phyloP scores from a whole-genome alignment of 2,797 vertebrate species.

The Podarcis lilfordi region DNA sequence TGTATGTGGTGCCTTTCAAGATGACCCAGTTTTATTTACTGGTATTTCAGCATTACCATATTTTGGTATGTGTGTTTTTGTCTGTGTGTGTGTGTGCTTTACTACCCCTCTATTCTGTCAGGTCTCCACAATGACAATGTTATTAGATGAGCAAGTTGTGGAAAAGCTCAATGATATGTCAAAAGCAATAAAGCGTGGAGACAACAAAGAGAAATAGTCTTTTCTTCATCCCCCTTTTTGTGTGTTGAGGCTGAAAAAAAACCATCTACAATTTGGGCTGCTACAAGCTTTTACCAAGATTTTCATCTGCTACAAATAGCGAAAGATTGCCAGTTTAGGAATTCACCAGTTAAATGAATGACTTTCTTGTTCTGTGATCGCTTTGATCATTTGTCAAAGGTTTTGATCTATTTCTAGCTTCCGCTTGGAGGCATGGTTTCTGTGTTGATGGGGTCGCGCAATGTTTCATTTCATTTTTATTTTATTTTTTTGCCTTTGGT shows the following conservation, averaged over 20 bases:
- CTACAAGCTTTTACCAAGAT: constrained; percentile 29
- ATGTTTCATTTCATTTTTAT: constrained; percentile 1
- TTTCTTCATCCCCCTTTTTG: background rate
- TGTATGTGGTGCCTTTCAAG: too few species aligned
- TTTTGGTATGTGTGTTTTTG: background rate
- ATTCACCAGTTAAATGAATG: constrained; percentile 33
- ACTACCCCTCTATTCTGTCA: background rate
- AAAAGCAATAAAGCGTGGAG: background rate
- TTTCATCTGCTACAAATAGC: constrained; percentile 15
- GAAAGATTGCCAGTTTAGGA: constrained; percentile 44
- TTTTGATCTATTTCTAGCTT: constrained; percentile 51
- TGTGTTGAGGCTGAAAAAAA: background rate
- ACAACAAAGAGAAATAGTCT: background rate
- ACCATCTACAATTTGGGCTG: background rate
- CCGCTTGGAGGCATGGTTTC: constrained; percentile 14
- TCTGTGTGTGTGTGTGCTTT: background rate
- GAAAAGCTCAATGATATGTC: background rate
- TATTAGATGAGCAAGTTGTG: background rate
- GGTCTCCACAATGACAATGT: constrained; percentile 18
- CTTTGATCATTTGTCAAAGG: constrained; percentile 30
- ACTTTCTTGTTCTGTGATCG: constrained; percentile 17
- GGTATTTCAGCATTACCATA: background rate
- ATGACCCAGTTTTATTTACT: background rate
- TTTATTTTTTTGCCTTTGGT: constrained; percentile 2
- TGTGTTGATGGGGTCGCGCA: constrained; percentile 25